These are phyloP conservation scores for Nylanderia fulva DNA, from an alignment of 1,140 invertebrate genomes.

Conservation along the genomic window DNA sequence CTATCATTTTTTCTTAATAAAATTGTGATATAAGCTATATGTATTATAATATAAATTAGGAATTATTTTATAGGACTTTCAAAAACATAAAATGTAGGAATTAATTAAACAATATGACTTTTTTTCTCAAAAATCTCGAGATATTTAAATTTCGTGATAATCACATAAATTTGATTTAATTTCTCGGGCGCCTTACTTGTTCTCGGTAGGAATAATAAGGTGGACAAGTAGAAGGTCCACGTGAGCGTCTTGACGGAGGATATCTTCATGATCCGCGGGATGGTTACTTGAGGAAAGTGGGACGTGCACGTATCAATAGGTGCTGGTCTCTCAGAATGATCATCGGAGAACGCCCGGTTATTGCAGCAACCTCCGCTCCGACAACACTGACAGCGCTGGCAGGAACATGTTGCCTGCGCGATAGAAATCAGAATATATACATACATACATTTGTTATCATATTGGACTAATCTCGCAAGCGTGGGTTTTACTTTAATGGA, in stretches of 20 bases:
- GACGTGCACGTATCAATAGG: neutral
- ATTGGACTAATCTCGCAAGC: conserved; percentile 67
- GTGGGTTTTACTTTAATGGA: conserved; percentile 58
- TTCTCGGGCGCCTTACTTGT: conserved; percentile 71
- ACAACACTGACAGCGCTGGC: conserved; percentile 74
- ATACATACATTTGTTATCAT: conserved; percentile 63
- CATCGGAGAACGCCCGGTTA: conserved; percentile 45
- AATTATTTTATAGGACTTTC: neutral
- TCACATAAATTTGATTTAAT: no score
- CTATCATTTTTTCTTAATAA: no score
- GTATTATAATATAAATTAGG: neutral
- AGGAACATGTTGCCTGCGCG: conserved; percentile 77
- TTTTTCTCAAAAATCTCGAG: neutral
- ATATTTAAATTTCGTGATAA: neutral
- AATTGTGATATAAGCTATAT: no score
- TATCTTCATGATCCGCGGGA: conserved; percentile 74
- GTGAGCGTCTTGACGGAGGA: conserved; percentile 64
- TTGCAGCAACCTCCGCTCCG: conserved; percentile 71
- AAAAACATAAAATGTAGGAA: neutral
- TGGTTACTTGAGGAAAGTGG: conserved; percentile 45
- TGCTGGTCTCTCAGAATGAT: conserved; percentile 41
- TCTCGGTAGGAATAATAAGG: conserved; percentile 76
- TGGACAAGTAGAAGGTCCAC: conserved; percentile 59
- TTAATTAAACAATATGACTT: no score
- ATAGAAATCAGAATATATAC: conserved; percentile 67